Base-by-base conservation (phyloP, 2,113 vertebrate species). In the Panthera uncia region DNA sequence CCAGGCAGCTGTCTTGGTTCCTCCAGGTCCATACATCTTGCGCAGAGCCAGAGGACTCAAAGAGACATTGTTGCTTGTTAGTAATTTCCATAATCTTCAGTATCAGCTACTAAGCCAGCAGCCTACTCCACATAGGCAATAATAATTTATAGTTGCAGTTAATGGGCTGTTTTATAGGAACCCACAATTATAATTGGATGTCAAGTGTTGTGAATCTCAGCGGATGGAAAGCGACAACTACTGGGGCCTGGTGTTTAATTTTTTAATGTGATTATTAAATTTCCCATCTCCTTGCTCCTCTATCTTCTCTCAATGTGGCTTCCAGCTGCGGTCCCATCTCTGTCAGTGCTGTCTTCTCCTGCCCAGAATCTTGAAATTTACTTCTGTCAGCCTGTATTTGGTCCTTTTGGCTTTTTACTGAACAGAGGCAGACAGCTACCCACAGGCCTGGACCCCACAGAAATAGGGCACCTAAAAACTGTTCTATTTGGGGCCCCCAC, bases 141-240 rank as follows among this genome's bases (percentile, higher is more conserved):
- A 83, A 98, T 97, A 95, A 98, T 98, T 98, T 97, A 98, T 55
- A 81, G 96, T 82, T 94, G 90, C 86, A 96, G 82, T 97, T 98
- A 98, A 97, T 95, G 94, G 98, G 94, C 97, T 97, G 94, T 97
- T 98, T 98, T 97, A 76, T 66, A 96, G 97, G 83, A 98, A 95
- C 93, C 97, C 81, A 88, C 88, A 90, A 83, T 95, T 92, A 96
- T 98, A 97, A 97, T 97, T 98, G 98, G 97, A 97, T 98, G 97
- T 97, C 98, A 98, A 98, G 96, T 92, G 97, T 94, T 97, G 97
- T 97, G 98, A 96, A 97, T 97, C 98, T 98, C 97, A 91, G 92
- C 13, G 88, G 97, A 98, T 91, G 78, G 94, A 91, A 97, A 89
- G 87, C 10, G 36, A 96, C 98, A 98, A 97, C 96, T 89, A 71